These are phyloP conservation scores for Mythimna lalbum DNA, from an alignment of 2,888 invertebrate species.

Conservation along the genomic window DNA sequence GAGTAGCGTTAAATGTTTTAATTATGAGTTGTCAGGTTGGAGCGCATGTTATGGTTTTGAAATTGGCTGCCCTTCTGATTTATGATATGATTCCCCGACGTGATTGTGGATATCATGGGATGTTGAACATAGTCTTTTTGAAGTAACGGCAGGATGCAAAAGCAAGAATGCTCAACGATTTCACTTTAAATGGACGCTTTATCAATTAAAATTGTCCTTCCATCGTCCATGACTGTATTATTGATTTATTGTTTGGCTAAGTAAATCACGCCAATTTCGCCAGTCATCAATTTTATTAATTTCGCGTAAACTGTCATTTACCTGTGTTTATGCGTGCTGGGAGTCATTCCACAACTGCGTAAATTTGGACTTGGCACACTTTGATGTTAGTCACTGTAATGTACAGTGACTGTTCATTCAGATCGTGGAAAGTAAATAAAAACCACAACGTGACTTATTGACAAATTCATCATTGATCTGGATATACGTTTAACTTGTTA, in stretches of 20 bases:
- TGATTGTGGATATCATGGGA: constrained; percentile 4
- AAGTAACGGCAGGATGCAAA: background rate
- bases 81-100: constrained; percentile 12
- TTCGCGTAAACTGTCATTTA: constrained; percentile 25
- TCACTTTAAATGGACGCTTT: background rate
- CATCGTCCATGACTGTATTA: background rate
- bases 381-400: constrained; percentile 65
- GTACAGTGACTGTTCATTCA: constrained; percentile 47
- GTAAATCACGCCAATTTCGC: constrained; percentile 21
- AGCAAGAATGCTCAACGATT: background rate
- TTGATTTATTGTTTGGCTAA: constrained; percentile 12
- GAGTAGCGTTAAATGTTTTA: constrained; percentile 55
- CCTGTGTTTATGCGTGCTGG: constrained; percentile 39
- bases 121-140: constrained; percentile 3
- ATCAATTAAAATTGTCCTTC: constrained; percentile 10
- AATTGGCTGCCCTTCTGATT: constrained; percentile 43
- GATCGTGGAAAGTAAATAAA: constrained; percentile 25
- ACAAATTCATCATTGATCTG: constrained; percentile 16
- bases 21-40: constrained; percentile 59
- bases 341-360: constrained; percentile 59
- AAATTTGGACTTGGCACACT: constrained; percentile 74
- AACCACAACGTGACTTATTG: background rate
- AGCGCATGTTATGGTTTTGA: constrained; percentile 37
- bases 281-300: constrained; percentile 8
- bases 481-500: background rate